These are phyloP conservation scores for Leptogaster cylindrica DNA, from an alignment of 2,888 invertebrate genomes.

Conservation along the genomic window DNA sequence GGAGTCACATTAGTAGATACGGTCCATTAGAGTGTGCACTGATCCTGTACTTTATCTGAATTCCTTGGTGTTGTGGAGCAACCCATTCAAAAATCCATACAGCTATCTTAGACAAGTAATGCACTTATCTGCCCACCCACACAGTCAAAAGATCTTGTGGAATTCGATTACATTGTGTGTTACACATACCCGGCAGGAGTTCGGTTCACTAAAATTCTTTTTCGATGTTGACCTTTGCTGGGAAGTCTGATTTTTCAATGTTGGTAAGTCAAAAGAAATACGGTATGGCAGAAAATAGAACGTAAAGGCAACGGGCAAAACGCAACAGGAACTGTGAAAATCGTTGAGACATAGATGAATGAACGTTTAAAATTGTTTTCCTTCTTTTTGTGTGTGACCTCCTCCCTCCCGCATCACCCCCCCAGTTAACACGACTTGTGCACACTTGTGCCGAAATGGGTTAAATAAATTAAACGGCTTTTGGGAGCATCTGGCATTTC, in stretches of 20 bases:
- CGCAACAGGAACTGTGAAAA: neutral
- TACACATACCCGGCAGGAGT: conserved; percentile 20
- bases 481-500: conserved; percentile 11
- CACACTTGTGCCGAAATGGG: conserved; percentile 17
- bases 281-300: neutral
- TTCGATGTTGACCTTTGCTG: conserved; percentile 19
- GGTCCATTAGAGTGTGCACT: neutral
- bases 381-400: neutral
- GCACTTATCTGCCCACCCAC: neutral
- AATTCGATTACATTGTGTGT: conserved; percentile 25
- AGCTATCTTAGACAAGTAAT: neutral
- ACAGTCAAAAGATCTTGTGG: conserved; percentile 17
- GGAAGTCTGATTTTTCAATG: conserved; percentile 14
- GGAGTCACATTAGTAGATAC: conserved; percentile 17
- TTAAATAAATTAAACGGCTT: conserved; percentile 24
- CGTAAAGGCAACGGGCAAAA: neutral
- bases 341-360: conserved; percentile 21
- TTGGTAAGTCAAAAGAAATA: neutral
- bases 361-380: conserved; percentile 25
- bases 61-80: neutral
- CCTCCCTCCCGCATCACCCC: neutral
- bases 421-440: conserved; percentile 4
- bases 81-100: neutral
- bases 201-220: conserved; percentile 27
- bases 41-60: neutral